Evolutionary conservation across 1,140 invertebrate species (phyloP).

Genomic region (Littorina saxatilis): DNA sequence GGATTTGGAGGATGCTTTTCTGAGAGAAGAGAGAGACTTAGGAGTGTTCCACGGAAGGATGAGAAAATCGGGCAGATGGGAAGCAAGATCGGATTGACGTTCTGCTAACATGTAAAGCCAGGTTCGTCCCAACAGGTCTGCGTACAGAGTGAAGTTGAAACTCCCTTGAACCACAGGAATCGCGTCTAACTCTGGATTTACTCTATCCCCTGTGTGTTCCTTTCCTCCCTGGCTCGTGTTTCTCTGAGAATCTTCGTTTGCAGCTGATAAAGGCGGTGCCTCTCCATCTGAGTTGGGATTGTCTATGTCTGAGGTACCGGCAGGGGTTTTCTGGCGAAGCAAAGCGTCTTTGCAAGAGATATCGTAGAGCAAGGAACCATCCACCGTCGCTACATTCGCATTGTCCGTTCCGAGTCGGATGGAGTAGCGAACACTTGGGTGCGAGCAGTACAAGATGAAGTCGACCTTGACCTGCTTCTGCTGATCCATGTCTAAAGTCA

Average conservation of each 20-base stretch:
- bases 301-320: background rate
- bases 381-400: background rate
- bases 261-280: background rate
- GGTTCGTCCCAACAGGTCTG: conserved; percentile 34
- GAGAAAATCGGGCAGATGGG: background rate
- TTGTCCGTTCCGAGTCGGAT: background rate
- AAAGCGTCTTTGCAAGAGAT: conserved; percentile 2
- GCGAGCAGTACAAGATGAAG: conserved; percentile 22
- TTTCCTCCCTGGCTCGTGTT: background rate
- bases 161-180: conserved; percentile 1
- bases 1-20: background rate
- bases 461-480: background rate
- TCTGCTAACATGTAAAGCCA: conserved; percentile 21
- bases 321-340: background rate
- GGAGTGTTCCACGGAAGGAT: conserved; percentile 16
- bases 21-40: background rate
- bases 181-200: background rate
- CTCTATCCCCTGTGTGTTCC: too few species aligned
- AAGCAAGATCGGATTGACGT: background rate
- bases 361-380: background rate
- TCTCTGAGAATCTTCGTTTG: background rate
- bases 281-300: background rate
- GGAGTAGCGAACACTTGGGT: conserved; percentile 18
- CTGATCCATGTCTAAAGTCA: background rate
- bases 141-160: conserved; percentile 29